Percentiles rank a stretch among this genome's conserved stretches.
Conservation (phyloP, 2,113 vertebrate genomes). For the Oenanthe oenanthe region DNA sequence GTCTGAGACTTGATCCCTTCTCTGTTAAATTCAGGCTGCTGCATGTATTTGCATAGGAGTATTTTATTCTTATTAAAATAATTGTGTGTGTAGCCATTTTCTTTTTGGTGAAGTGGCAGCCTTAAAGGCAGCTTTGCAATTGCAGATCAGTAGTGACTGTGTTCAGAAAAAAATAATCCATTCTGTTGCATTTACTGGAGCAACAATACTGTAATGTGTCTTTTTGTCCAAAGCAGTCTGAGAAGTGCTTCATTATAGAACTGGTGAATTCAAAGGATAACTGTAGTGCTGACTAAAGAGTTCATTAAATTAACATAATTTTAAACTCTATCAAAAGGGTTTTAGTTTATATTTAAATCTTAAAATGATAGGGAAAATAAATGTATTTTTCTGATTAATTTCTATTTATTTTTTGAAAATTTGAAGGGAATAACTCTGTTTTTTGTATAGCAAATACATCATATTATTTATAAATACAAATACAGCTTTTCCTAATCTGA, state of each 20-base stretch:
- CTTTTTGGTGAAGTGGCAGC: background rate
- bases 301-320: background rate
- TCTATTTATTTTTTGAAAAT: background rate
- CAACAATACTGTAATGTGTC: background rate
- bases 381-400: background rate
- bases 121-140: background rate
- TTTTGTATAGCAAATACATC: background rate
- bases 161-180: background rate
- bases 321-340: background rate
- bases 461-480: background rate
- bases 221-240: background rate
- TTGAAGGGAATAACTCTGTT: background rate
- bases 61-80: background rate
- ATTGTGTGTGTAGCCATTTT: background rate
- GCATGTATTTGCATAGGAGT: background rate
- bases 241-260: background rate
- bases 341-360: background rate
- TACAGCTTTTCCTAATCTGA: background rate
- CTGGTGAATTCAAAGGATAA: background rate
- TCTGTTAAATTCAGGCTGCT: background rate
- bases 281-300: background rate
- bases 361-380: background rate
- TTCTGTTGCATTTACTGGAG: conserved; percentile 1
- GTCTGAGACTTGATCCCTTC: background rate
- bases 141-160: background rate